A percentile compares a stretch with the other conserved stretches of the same genome.
These are phyloP conservation scores for Hydrozoanthus gracilis DNA, from an alignment of 92 coral and sea anemone genomes.

Conservation along the genomic window DNA sequence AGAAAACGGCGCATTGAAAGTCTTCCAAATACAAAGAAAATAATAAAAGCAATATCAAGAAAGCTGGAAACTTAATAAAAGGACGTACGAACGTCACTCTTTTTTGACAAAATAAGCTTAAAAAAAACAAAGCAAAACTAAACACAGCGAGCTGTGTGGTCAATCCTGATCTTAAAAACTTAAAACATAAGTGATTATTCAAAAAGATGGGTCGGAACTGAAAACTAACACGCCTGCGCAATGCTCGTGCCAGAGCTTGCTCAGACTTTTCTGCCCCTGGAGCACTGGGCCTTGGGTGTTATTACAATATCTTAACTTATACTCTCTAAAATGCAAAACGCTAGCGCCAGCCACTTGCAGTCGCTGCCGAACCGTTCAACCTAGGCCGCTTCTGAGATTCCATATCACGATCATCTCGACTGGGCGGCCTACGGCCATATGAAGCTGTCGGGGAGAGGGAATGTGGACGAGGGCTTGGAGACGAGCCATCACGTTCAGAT, in stretches of 20 bases:
- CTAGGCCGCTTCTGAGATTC: constrained; percentile 89
- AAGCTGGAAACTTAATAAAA: no score
- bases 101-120: neutral
- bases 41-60: no score
- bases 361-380: constrained; percentile 73
- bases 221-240: constrained; percentile 7
- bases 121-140: neutral
- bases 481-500: constrained; percentile 85
- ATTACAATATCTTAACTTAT: constrained; percentile 18
- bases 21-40: no score
- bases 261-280: constrained; percentile 24
- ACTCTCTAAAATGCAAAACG: neutral
- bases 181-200: neutral
- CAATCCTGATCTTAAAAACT: neutral
- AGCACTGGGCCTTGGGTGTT: constrained; percentile 37
- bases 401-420: constrained; percentile 83
- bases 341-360: constrained; percentile 95
- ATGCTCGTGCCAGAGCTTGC: constrained; percentile 27
- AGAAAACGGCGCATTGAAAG: no score
- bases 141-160: no score
- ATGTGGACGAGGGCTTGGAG: constrained; percentile 88
- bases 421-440: constrained; percentile 76
- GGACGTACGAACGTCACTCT: neutral
- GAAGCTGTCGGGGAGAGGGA: constrained; percentile 91
- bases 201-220: neutral